Evolutionary conservation across 1,140 invertebrate species (phyloP), one percentile per base, ranked within the genome.

Genomic region (Acromyrmex echinatior): DNA sequence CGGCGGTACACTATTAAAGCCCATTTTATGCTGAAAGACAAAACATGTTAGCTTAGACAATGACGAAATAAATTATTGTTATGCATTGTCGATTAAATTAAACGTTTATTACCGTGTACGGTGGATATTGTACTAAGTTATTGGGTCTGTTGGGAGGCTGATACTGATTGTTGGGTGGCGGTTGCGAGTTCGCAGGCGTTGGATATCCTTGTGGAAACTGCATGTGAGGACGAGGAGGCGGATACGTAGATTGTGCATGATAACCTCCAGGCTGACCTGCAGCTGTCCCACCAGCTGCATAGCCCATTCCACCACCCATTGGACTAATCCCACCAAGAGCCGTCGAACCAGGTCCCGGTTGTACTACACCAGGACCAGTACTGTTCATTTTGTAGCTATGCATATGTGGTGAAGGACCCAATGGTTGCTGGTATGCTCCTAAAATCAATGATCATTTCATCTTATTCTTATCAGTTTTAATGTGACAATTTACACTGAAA

Each of bases 341-440:
- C 16, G 92, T 92, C 53, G 94, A 89, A 73, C 93, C 93, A 7
- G 94, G 92, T 76, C 94, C 94, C 82, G 94, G 93, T 87, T 94
- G 95, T 60, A 94, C 93, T n/a, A 94, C 93, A 49, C 92, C 94
- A 77, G 94, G 93, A 56, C 94, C 94, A 82, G 91, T 94, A 62
- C 92, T 95, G 58, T 95, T 96, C 93, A 96, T 96, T 93, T 97
- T 96, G 87, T 96, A 96, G 88, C 96, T 96, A 92, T 96, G 96
- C 95, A 96, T 96, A 86, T 96, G 96, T 12, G 95, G 94, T 39
- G 97, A 96, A 82, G 97, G 96, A 92, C 96, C 96, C 94, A 97
- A 96, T 86, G 96, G 96, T 91, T 96, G 96, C 92, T 96, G 97
- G 94, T 96, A 97, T 90, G 96, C 96, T 94, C 95, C 94, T 95